Conservation (phyloP, 2,888 invertebrate species). For the Nephrotoma guestfalica region DNA sequence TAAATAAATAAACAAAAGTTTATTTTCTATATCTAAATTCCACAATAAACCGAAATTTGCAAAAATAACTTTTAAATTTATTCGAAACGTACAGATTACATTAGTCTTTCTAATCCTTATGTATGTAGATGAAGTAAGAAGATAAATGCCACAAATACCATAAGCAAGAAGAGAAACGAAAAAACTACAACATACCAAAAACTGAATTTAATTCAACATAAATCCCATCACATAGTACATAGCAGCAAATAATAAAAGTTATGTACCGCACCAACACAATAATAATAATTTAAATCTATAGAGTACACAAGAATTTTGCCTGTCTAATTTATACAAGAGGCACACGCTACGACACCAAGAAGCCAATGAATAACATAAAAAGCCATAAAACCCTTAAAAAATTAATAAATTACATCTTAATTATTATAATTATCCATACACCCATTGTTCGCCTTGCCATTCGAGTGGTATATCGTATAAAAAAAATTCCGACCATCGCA, state of each 20-base stretch:
- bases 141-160: neutral
- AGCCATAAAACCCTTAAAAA: neutral
- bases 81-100: no score
- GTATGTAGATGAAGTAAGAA: neutral
- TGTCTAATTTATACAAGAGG: neutral
- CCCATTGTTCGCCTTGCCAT: neutral
- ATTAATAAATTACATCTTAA: neutral
- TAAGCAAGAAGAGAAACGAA: neutral
- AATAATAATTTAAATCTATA: neutral
- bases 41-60: neutral
- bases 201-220: neutral
- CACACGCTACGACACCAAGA: neutral
- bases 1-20: neutral
- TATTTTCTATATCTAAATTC: neutral
- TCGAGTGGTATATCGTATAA: neutral
- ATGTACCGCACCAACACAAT: neutral
- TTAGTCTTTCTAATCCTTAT: no score
- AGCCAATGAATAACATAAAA: neutral
- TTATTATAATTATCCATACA: neutral
- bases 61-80: neutral
- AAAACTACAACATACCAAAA: neutral
- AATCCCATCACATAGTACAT: neutral
- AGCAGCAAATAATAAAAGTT: neutral
- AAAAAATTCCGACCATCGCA: neutral
- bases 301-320: neutral